Base-by-base conservation (phyloP, 2,113 vertebrate genomes). In the Rhinolophus ferrumequinum region DNA sequence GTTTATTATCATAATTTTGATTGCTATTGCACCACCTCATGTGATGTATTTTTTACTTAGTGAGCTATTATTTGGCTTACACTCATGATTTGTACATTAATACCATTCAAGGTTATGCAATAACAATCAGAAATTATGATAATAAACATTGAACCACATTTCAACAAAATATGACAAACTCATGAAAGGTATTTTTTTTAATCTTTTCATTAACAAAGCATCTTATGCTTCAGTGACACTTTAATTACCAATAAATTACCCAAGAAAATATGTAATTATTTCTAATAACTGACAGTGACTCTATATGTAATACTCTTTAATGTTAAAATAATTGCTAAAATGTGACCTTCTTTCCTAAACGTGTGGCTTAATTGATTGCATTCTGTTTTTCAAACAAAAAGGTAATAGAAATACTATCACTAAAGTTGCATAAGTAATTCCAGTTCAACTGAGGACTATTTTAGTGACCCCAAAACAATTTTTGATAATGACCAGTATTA, bases 1-100 rank as follows among this genome's bases (percentile, higher is more conserved):
- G 93, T 98, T 98, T 98, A 96, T 98, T 98, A 96, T 98, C 93
- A 98, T 97, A 97, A 84, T 97, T 98, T 97, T 97, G 83, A 97
- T 81, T 96, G 81, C 72, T 98, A 94, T 92, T 96, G 35, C 72
- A 90, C 92, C 60, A 96, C 58, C 87, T 95, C 88, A 95, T 97
- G 60, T 73, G 96, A 93, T 97, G 83, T 93, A 97, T 60, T 96
- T 98, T 98, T 97, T 88, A 73, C 73, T 97, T 60, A 1, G 47
- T 88, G 96, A 98, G 70, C 62, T 79, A 91, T 98, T 97, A 96
- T 97, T 98, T 98, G 89, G 90, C 98, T 98, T 95, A 86, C 12
- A 58, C 33, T 97, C 95, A 21, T 58, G 77, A 98, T 97, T 98
- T 92, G 86, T 95, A 82, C 81, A 98, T 97, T 97, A 98, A 58